Evolutionary conservation across 1,140 invertebrate genomes (phyloP).

Genomic region (Helicoverpa armigera): DNA sequence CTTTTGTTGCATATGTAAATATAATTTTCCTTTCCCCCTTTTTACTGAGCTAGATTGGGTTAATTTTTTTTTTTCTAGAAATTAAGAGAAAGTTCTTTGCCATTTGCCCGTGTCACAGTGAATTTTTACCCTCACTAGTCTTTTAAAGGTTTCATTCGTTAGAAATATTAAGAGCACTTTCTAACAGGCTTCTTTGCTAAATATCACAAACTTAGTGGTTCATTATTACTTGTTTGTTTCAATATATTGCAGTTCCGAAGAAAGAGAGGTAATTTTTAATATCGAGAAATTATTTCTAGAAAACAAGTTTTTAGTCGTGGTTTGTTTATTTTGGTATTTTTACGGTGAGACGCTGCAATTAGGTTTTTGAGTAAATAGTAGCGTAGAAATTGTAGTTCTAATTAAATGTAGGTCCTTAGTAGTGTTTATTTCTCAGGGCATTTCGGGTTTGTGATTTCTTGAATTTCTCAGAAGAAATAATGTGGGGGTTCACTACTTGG

Average conservation of each 20-base stretch:
- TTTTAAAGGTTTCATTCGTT: constrained; percentile 14
- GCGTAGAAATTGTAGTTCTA: background rate
- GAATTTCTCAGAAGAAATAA: background rate
- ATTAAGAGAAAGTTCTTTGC: too few relatives aligned
- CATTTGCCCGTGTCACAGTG: too few relatives aligned
- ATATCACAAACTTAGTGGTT: background rate
- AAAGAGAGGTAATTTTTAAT: constrained; percentile 6
- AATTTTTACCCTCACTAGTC: background rate
- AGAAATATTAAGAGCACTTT: background rate
- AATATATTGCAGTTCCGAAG: background rate
- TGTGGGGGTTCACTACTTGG: background rate
- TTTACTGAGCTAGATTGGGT: too few relatives aligned
- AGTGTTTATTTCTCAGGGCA: background rate
- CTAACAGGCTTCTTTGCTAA: background rate
- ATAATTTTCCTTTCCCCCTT: too few relatives aligned
- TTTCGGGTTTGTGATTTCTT: background rate
- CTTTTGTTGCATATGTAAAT: too few relatives aligned
- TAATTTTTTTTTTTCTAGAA: too few relatives aligned
- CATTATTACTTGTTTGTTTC: background rate
- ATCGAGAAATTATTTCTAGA: constrained; percentile 1
- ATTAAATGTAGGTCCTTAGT: background rate
- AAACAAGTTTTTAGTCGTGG: background rate
- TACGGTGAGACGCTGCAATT: background rate
- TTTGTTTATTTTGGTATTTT: constrained; percentile 19
- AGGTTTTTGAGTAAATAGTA: background rate